phyloP scores from a whole-genome alignment of 35 echinoderm and acorn worm species.

The Ophiothrix spiculata region DNA sequence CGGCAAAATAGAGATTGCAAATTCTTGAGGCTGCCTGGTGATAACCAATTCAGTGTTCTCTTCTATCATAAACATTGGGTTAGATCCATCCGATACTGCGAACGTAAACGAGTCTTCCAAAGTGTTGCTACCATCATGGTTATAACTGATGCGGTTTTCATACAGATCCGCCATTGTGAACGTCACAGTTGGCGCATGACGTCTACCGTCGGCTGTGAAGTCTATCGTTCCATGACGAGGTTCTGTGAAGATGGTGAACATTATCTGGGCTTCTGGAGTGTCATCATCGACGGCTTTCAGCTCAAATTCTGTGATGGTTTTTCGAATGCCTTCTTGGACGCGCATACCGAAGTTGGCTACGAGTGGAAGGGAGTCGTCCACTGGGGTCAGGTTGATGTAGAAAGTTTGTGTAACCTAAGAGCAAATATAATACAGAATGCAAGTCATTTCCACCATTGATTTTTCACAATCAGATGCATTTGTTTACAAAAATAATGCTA shows the following conservation, averaged over 20 bases:
- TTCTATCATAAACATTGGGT: slow-evolving; percentile 73
- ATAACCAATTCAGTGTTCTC: slow-evolving; percentile 53
- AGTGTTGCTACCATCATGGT: slow-evolving; percentile 94
- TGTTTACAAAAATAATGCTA: no score
- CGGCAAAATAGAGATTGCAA: slow-evolving; percentile 76
- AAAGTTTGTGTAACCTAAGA: slow-evolving; percentile 96
- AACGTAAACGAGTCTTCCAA: slow-evolving; percentile 78
- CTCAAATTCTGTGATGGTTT: slow-evolving; percentile 98
- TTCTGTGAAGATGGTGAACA: slow-evolving; percentile 69
- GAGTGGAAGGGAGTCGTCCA: slow-evolving; percentile 88
- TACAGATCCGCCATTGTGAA: slow-evolving; percentile 98
- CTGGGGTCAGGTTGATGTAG: slow-evolving; percentile 89
- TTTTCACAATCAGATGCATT: no score
- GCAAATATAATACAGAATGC: no score
- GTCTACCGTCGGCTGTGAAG: slow-evolving; percentile 56
- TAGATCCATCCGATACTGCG: slow-evolving; percentile 73
- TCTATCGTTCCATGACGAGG: slow-evolving; percentile 83
- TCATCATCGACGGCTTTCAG: slow-evolving; percentile 91
- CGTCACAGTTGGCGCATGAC: slow-evolving; percentile 53
- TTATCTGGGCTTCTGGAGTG: slow-evolving; percentile 63
- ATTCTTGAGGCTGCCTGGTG: slow-evolving; percentile 75
- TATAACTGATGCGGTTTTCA: slow-evolving; percentile 98
- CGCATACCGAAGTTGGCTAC: slow-evolving; percentile 83
- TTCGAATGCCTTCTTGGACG: slow-evolving; percentile 94
- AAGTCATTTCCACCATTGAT: no score